Evolutionary conservation across 2,797 vertebrate genomes (phyloP).

Genomic region (Streptopelia turtur): DNA sequence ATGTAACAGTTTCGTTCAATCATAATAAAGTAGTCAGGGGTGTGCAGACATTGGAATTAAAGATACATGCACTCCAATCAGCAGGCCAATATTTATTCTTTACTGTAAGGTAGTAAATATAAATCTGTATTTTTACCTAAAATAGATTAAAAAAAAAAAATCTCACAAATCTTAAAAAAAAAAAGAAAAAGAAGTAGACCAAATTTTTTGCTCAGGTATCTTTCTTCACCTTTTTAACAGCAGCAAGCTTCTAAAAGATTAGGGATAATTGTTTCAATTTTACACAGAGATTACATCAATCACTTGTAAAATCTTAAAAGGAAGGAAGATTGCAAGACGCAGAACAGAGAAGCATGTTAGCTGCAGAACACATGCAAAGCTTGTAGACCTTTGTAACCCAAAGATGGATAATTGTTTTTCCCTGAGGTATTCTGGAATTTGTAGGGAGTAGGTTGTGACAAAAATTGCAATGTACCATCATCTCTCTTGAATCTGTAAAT

Average conservation of each 20-base stretch:
- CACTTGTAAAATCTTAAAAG: background rate
- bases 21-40: background rate
- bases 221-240: background rate
- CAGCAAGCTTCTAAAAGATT: background rate
- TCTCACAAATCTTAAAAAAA: background rate
- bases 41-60: background rate
- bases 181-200: accelerated
- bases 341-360: background rate
- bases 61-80: background rate
- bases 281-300: background rate
- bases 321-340: background rate
- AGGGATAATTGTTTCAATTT: background rate
- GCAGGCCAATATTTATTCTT: constrained; percentile 3
- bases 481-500: background rate
- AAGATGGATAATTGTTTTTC: background rate
- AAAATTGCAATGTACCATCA: background rate
- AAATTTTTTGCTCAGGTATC: accelerated
- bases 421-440: background rate
- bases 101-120: background rate
- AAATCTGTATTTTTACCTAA: background rate
- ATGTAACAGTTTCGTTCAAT: background rate
- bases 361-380: background rate
- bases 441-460: background rate
- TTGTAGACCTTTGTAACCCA: background rate
- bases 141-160: too few relatives aligned